Evolutionary conservation across 2,888 invertebrate genomes (phyloP), one percentile per base, ranked within the genome.

Genomic region (Epicampocera succincta): DNA sequence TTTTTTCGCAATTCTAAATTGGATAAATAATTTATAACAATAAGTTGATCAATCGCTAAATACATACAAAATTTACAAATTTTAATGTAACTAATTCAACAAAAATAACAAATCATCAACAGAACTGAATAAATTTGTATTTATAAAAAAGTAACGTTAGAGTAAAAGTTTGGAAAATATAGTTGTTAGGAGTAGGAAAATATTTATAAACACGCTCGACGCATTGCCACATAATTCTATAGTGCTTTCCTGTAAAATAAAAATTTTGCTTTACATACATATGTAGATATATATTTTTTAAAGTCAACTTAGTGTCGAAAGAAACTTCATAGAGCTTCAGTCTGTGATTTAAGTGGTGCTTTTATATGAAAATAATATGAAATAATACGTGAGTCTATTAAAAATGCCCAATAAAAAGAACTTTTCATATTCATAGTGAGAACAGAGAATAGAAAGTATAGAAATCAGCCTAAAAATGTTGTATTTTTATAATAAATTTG

Each of bases 201-300:
- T 85, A 85, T 89, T 91, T 68, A 86, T 85, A 82, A 87, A 86
- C 56, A 89, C 81, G 65, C 85, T 84, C 76, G 86, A 87, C 13
- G 90, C 92, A 84, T 92, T 91, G 52, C 94, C 94, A 85, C 94
- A 94, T 90, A 94, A 92, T 86, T 94, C 93, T 76, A 94, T 94
- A 87, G 93, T 92, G 89, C 94, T 94, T 87, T 94, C 94, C 94
- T 90, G 85, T 17, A 84, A 78, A 68, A n/a, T 21, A 56, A 42
- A 12, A 50, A 12, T 29, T 25, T 84, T 88, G 33, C 46, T 73
- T 40, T 56, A 40, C 19, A 29, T 42, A 42, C n/a, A n/a, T n/a
- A 25, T 25, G 25, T 25, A 25, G 25, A 25, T 25, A n/a, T n/a
- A n/a, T n/a, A n/a, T n/a, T n/a, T n/a, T n/a, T n/a, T n/a, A n/a